Conservation (phyloP, 53 echinoderm and acorn worm species). For the Paelopatides confundens region DNA sequence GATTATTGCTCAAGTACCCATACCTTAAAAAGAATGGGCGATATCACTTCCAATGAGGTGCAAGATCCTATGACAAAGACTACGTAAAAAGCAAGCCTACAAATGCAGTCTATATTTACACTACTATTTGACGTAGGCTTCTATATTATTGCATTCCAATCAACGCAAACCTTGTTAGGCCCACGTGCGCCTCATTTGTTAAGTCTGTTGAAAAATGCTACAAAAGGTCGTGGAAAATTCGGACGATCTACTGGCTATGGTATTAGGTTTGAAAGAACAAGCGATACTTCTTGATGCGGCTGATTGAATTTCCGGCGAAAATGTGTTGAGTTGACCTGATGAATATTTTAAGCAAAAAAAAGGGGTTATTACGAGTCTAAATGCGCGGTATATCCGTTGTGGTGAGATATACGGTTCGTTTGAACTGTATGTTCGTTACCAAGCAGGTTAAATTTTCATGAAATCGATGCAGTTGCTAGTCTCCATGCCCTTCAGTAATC, state of each 20-base stretch:
- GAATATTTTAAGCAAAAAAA: slow-evolving; percentile 34
- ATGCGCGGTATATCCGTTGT: too few species aligned
- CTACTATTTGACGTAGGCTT: not conserved
- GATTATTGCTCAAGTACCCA: too few species aligned
- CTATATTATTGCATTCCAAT: not conserved
- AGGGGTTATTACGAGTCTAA: not conserved
- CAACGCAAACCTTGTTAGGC: not conserved
- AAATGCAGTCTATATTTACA: not conserved
- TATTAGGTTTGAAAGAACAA: slow-evolving; percentile 30
- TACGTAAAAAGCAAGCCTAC: too few species aligned
- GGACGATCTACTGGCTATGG: slow-evolving; percentile 1
- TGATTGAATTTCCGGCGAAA: slow-evolving; percentile 41
- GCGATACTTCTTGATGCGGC: slow-evolving; percentile 34
- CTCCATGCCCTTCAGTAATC: too few species aligned
- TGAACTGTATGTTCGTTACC: too few species aligned
- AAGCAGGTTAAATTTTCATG: too few species aligned
- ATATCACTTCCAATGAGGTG: too few species aligned
- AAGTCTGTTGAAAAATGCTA: not conserved
- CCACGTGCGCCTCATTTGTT: not conserved
- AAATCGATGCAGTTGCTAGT: too few species aligned
- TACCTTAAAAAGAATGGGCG: too few species aligned
- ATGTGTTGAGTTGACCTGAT: slow-evolving; percentile 25
- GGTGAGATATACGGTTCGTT: too few species aligned
- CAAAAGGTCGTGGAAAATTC: not conserved
- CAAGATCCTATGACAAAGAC: too few species aligned